Evolutionary conservation across 2,888 invertebrate genomes (phyloP).

Genomic region (Isotomurus palustris): DNA sequence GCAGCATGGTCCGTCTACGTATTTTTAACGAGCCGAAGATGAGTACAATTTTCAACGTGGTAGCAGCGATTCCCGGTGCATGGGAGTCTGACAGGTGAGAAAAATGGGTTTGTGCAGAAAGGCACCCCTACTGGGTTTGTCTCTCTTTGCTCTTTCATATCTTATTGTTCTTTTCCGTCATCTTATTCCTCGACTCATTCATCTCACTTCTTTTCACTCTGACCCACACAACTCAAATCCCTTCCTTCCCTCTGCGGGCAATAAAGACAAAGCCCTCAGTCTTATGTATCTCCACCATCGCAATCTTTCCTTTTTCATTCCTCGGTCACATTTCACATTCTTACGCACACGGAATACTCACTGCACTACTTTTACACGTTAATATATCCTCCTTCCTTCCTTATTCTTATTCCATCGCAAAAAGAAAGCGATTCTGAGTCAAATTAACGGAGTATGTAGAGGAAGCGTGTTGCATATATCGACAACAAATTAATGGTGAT

Average conservation of each 20-base stretch:
- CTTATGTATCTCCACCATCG: no score
- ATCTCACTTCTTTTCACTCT: constrained; percentile 3
- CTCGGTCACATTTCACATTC: no score
- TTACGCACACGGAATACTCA: no score
- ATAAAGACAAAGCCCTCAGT: constrained; percentile 3
- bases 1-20: constrained; percentile 30
- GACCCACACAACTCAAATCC: background rate
- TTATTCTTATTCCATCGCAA: no score
- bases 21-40: constrained; percentile 41
- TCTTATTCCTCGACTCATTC: constrained; percentile 9
- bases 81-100: constrained; percentile 46
- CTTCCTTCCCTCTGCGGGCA: constrained; percentile 11
- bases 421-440: no score
- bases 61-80: constrained; percentile 44
- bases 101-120: constrained; percentile 26
- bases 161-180: constrained; percentile 2
- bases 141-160: constrained; percentile 12
- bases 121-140: constrained; percentile 22
- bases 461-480: no score
- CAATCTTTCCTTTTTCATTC: no score
- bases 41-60: constrained; percentile 42
- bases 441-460: no score
- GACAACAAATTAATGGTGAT: no score
- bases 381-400: no score
- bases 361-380: no score